Evolutionary conservation across 1,140 invertebrate species (phyloP).

Genomic region (Metaphire vulgaris): DNA sequence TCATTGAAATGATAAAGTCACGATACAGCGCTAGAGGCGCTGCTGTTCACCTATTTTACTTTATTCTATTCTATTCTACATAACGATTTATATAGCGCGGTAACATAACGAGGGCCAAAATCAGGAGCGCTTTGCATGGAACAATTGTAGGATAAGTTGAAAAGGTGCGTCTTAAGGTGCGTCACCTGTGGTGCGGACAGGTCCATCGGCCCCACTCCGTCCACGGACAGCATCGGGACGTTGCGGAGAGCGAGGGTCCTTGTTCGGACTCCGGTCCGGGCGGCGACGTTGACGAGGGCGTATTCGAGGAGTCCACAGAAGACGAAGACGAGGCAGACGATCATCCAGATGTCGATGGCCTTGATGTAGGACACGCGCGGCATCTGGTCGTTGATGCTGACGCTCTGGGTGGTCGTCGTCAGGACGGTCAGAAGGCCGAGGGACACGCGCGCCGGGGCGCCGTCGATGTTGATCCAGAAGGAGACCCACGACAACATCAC

Average conservation of each 20-base stretch:
- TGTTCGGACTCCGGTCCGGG: constrained; percentile 22
- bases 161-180: no score
- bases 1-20: no score
- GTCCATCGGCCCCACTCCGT: neutral
- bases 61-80: no score
- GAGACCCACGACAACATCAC: constrained; percentile 27
- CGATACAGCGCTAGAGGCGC: no score
- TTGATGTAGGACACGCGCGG: constrained; percentile 58
- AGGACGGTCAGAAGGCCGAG: constrained; percentile 35
- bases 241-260: constrained; percentile 6
- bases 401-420: constrained; percentile 37
- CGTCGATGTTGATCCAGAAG: constrained; percentile 30
- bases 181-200: neutral
- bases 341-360: constrained; percentile 89
- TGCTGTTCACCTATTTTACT: no score
- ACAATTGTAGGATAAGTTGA: no score
- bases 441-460: constrained; percentile 27
- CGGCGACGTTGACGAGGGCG: constrained; percentile 68
- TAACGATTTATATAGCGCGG: no score
- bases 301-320: constrained; percentile 86
- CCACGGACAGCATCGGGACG: neutral
- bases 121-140: no score
- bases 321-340: constrained; percentile 84
- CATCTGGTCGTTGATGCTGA: constrained; percentile 15
- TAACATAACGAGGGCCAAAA: no score